Evolutionary conservation across 2,113 vertebrate genomes (phyloP).

Genomic region (Naja naja): DNA sequence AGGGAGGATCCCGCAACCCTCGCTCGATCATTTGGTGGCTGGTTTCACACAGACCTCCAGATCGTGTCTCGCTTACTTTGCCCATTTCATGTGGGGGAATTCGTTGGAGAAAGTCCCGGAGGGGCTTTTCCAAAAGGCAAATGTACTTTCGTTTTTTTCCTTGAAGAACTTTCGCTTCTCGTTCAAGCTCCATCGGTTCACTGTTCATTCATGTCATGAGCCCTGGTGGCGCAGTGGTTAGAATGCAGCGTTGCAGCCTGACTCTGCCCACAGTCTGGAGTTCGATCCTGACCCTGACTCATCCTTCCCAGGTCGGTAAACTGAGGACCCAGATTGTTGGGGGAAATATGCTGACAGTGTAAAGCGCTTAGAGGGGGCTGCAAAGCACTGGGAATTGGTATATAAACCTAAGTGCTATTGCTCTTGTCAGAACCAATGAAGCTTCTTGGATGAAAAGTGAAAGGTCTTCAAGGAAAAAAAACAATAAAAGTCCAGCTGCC

Average conservation of each 20-base stretch:
- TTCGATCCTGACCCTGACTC: not conserved
- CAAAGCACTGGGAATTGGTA: too few species aligned
- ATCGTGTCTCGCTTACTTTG: not conserved
- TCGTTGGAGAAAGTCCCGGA: too few species aligned
- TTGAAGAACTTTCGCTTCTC: not conserved
- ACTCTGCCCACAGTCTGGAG: too few species aligned
- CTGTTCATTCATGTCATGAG: not conserved
- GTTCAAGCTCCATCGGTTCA: not conserved
- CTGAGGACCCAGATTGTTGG: too few species aligned
- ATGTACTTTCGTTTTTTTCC: not conserved
- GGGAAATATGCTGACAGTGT: too few species aligned
- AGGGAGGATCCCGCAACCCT: not conserved
- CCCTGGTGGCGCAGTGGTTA: not conserved
- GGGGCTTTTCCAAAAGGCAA: not conserved
- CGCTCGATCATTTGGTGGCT: not conserved
- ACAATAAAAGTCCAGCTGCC: too few species aligned
- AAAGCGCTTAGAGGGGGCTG: too few species aligned
- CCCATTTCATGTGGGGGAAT: too few species aligned
- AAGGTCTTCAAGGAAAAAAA: too few species aligned
- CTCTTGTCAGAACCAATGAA: too few species aligned
- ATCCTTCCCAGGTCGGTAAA: not conserved
- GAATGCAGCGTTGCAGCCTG: not conserved
- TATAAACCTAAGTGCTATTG: too few species aligned
- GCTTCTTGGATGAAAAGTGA: too few species aligned
- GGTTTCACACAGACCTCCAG: not conserved